A percentile compares a stretch with the other conserved stretches of the same genome.
Evolutionary conservation across 2,113 vertebrate species (phyloP).

Genomic region (Eupsittula cactorum): DNA sequence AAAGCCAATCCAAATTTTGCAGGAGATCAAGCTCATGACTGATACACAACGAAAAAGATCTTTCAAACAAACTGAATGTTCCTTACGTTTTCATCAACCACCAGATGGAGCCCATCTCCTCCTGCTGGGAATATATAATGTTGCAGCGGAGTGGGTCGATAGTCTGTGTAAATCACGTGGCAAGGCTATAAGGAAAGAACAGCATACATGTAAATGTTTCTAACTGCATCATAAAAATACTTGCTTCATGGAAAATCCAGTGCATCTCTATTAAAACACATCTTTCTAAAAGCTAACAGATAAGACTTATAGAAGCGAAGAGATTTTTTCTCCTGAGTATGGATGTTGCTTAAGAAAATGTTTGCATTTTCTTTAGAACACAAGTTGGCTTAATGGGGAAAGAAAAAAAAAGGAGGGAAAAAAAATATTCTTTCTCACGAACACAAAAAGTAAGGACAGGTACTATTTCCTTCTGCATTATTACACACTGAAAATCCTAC

Average conservation of each 20-base stretch:
- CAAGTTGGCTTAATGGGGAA: neutral
- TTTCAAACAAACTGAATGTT: neutral
- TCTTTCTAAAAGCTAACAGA: neutral
- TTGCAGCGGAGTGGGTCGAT: constrained; percentile 94
- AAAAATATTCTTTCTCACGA: neutral
- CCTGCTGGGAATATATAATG: constrained; percentile 99
- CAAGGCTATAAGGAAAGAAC: constrained; percentile 82
- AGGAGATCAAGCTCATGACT: neutral
- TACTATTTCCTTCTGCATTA: neutral
- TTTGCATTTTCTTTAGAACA: neutral
- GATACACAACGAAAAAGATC: neutral
- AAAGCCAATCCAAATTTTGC: neutral
- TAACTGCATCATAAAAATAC: neutral
- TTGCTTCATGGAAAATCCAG: neutral
- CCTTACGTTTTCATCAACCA: constrained; percentile 97
- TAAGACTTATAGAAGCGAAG: neutral
- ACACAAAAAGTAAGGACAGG: neutral
- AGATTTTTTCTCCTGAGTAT: neutral
- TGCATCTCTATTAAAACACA: neutral
- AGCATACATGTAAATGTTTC: neutral
- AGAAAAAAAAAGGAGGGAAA: neutral
- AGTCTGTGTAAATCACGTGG: constrained; percentile 97
- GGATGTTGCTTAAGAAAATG: neutral
- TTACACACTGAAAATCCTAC: neutral
- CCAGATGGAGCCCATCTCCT: constrained; percentile 95